These are phyloP conservation scores for Aquatica leii DNA, from an alignment of 2,888 invertebrate species.

Conservation along the genomic window DNA sequence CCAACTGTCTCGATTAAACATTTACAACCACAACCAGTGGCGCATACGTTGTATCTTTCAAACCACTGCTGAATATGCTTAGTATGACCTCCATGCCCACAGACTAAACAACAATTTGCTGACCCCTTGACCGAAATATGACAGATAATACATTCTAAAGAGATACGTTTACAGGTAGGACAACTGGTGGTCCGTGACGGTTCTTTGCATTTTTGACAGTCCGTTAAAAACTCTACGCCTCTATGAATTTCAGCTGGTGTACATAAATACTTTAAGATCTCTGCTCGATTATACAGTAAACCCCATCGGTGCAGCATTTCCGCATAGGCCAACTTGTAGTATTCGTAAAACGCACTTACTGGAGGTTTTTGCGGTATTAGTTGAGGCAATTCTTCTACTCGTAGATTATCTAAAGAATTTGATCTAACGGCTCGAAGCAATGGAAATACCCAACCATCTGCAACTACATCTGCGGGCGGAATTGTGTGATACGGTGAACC, in stretches of 20 bases:
- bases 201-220: slow-evolving; percentile 75
- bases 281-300: slow-evolving; percentile 60
- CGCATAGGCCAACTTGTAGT: slow-evolving; percentile 87
- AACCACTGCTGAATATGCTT: slow-evolving; percentile 88
- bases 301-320: slow-evolving; percentile 78
- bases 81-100: slow-evolving; percentile 94
- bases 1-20: slow-evolving; percentile 77
- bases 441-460: slow-evolving; percentile 80
- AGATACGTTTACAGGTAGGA: slow-evolving; percentile 73
- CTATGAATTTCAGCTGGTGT: slow-evolving; percentile 57
- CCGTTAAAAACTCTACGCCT: slow-evolving; percentile 76
- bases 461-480: slow-evolving; percentile 77
- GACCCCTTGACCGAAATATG: slow-evolving; percentile 85
- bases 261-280: slow-evolving; percentile 71
- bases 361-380: slow-evolving; percentile 48
- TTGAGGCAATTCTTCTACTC: slow-evolving; percentile 58
- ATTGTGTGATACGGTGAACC: slow-evolving; percentile 91
- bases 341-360: slow-evolving; percentile 72
- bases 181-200: slow-evolving; percentile 76
- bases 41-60: slow-evolving; percentile 77
- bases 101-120: slow-evolving; percentile 85
- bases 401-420: slow-evolving; percentile 80
- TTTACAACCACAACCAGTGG: slow-evolving; percentile 91
- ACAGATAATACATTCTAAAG: slow-evolving; percentile 85
- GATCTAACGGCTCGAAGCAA: slow-evolving; percentile 71